phyloP scores from a whole-genome alignment of 2,888 invertebrate species.

The Odontocerum albicorne region DNA sequence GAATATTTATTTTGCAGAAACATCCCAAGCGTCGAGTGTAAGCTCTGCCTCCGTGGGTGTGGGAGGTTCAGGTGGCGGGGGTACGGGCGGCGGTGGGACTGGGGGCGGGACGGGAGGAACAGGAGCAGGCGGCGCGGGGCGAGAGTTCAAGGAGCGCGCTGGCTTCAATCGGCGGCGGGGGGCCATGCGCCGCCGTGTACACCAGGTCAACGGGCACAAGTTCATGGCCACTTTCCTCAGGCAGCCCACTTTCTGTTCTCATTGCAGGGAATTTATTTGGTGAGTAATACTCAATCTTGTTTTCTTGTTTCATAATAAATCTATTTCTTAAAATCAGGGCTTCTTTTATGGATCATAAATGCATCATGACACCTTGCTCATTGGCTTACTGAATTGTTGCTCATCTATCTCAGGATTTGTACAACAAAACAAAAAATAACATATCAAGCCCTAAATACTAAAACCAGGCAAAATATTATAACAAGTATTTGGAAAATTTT shows the following conservation, averaged over 20 bases:
- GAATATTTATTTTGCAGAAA: slow-evolving; percentile 27
- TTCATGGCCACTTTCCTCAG: slow-evolving; percentile 99
- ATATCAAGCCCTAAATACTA: no score
- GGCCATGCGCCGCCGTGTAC: slow-evolving; percentile 96
- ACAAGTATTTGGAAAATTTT: no score
- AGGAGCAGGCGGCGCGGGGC: slow-evolving; percentile 50
- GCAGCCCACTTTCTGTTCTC: slow-evolving; percentile 99
- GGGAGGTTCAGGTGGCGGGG: slow-evolving; percentile 40
- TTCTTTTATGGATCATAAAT: no score
- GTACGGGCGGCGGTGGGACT: slow-evolving; percentile 47
- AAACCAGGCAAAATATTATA: no score
- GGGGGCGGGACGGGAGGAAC: slow-evolving; percentile 40
- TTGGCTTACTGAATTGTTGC: no score
- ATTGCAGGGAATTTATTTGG: slow-evolving; percentile 99
- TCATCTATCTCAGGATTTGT: no score
- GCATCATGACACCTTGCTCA: no score
- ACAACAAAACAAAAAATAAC: no score
- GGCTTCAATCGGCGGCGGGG: slow-evolving; percentile 95
- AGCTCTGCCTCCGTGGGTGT: slow-evolving; percentile 41
- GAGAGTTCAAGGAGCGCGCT: slow-evolving; percentile 95
- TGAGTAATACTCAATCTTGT: slow-evolving; percentile 48
- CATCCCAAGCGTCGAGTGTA: slow-evolving; percentile 46
- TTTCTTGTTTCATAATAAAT: not conserved
- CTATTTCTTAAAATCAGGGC: no score
- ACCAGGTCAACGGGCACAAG: slow-evolving; percentile 98